phyloP scores from a whole-genome alignment of 2,888 invertebrate species.

The Spodoptera exigua region DNA sequence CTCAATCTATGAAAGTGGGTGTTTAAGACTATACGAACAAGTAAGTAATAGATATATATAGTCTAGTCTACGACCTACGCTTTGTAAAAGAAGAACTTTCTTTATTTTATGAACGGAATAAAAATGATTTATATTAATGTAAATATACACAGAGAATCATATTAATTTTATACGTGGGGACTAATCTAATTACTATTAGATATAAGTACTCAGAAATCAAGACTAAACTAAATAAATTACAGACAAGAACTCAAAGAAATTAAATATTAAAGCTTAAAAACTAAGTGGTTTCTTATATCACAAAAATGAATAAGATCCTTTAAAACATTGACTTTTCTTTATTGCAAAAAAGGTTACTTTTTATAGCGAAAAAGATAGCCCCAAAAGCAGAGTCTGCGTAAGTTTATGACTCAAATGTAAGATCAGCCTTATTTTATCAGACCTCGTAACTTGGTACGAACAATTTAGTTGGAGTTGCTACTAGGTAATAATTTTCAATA shows the following conservation, averaged over 20 bases:
- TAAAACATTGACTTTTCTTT: constrained; percentile 20
- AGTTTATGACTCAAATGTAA: constrained; percentile 36
- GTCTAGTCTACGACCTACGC: too few relatives aligned
- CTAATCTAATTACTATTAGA: too few relatives aligned
- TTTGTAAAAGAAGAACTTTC: too few relatives aligned
- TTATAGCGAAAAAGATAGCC: constrained; percentile 28
- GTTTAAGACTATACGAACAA: too few relatives aligned
- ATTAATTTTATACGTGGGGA: too few relatives aligned
- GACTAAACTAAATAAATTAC: constrained; percentile 9
- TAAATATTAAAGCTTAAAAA: constrained; percentile 21
- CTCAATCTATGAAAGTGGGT: too few relatives aligned
- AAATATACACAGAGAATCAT: background rate
- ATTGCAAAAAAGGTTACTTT: constrained; percentile 37
- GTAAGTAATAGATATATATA: too few relatives aligned
- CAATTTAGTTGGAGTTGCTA: constrained; percentile 37
- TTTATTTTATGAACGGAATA: too few relatives aligned
- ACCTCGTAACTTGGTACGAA: constrained; percentile 35
- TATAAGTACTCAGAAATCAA: background rate
- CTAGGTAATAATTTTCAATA: constrained; percentile 51
- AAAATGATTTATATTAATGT: background rate
- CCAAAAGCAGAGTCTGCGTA: constrained; percentile 29
- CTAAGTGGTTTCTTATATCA: constrained; percentile 33
- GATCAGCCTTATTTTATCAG: constrained; percentile 30
- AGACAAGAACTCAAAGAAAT: constrained; percentile 21
- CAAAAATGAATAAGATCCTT: constrained; percentile 26